Base-by-base conservation (phyloP, 2,888 invertebrate genomes). In the Metallyticus violacea region DNA sequence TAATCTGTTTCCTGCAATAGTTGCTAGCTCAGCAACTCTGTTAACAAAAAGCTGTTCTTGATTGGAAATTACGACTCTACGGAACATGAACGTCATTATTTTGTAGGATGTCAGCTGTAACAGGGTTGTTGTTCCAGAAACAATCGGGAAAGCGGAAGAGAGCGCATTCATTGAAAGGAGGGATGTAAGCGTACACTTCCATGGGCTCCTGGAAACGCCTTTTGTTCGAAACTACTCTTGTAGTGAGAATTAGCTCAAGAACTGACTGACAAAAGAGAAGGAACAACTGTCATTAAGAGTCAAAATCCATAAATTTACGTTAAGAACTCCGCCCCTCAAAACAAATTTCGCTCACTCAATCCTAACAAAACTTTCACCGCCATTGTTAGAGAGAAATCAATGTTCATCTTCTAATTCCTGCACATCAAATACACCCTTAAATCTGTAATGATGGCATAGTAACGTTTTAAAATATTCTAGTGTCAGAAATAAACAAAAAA, bases 221-320 rank as follows among this genome's bases (percentile, higher is more conserved):
- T 83, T 83, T 83, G 83, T 83, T 83, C 27, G 77, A 77, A 83
- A 77, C 77, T 83, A 76, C 28, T 83, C 76, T 76, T 77, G 83
- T 83, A 25, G 77, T 28, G n/a, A 6, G 83, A 77, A 83, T 83
- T 83, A 77, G 7, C 28, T 83, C 77, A 83, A 83, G 83, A 62
- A 77, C 77, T 27, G 7, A 29, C 26, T 77, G 82, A 27, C 26
- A 15, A 26, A 76, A 76, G 82, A 29, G 82, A 77, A 76, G 76
- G 28, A 82, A 40, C 82, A 27, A 83, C 83, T 83, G 83, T 77
- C 83, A 83, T 83, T 77, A 83, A 83, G 83, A 77, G 29, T 83
- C 77, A 77, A 27, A 83, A 77, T 77, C 77, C 83, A 83, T 83
- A 83, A 83, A 83, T 28, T 83, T n/a, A 4, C 25, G 6, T 77